Conservation (phyloP, 2,113 vertebrate genomes). For the Thinocorus orbignyianus region DNA sequence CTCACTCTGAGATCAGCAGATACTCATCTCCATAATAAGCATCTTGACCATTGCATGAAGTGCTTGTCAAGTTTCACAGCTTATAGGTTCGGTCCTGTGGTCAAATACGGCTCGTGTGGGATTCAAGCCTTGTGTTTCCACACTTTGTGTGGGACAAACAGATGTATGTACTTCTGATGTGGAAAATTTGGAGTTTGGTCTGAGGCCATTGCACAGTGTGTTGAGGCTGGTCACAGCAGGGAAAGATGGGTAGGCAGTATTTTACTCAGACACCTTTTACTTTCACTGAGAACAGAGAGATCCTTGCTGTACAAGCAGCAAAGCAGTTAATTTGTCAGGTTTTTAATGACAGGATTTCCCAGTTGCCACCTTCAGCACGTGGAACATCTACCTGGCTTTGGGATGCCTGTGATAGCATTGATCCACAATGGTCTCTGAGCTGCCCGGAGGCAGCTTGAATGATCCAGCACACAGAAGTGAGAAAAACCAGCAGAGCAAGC, state of each 20-base stretch:
- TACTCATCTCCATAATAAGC: background rate
- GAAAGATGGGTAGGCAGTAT: background rate
- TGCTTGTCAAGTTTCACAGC: background rate
- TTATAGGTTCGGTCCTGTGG: background rate
- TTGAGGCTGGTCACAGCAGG: background rate
- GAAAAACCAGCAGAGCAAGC: background rate
- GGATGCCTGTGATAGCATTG: background rate
- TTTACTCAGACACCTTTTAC: background rate
- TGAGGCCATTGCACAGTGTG: background rate
- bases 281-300: background rate
- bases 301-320: background rate
- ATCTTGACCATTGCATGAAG: background rate
- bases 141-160: background rate
- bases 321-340: background rate
- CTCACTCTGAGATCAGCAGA: background rate
- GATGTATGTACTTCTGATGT: background rate
- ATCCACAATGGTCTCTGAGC: background rate
- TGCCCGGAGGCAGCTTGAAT: background rate
- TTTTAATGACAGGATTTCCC: background rate
- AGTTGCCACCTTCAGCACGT: background rate
- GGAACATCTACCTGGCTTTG: background rate
- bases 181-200: background rate
- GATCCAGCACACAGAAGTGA: background rate
- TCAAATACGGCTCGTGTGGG: background rate
- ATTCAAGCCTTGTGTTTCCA: background rate